Conservation (phyloP, 1,140 invertebrate genomes). For the Sarcophaga peregrina region DNA sequence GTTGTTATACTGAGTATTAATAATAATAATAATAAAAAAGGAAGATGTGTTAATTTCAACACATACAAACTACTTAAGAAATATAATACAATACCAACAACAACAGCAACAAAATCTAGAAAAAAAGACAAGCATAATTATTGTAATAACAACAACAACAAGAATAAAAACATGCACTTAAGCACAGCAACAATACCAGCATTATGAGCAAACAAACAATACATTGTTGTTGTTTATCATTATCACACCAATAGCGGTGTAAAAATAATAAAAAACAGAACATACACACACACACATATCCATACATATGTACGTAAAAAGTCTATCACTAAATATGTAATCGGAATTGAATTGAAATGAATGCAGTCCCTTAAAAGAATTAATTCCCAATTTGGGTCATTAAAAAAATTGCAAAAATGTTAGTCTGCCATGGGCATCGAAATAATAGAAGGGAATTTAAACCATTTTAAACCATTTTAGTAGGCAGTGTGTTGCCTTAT, state of each 20-base stretch:
- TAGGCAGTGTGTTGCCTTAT: too few species aligned
- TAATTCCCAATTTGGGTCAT: neutral
- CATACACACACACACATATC: too few species aligned
- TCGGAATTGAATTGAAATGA: neutral
- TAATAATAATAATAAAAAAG: conserved; percentile 26
- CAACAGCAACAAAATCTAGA: neutral
- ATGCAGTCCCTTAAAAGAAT: neutral
- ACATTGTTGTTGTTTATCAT: neutral
- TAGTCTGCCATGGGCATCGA: too few species aligned
- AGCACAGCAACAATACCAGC: neutral
- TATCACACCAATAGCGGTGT: conserved; percentile 17
- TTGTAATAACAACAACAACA: neutral
- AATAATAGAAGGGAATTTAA: too few species aligned
- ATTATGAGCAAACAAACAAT: neutral
- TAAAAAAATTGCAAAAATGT: too few species aligned
- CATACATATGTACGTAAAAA: too few species aligned
- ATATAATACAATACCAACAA: neutral
- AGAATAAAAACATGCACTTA: neutral
- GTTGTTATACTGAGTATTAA: neutral
- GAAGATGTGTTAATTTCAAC: conserved; percentile 40
- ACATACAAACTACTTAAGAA: conserved; percentile 26
- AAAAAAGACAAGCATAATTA: neutral
- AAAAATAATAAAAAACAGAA: neutral
- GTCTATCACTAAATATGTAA: neutral
- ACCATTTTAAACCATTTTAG: too few species aligned